phyloP scores from a whole-genome alignment of 1,140 invertebrate genomes.

The Lasaia peninsularis region DNA sequence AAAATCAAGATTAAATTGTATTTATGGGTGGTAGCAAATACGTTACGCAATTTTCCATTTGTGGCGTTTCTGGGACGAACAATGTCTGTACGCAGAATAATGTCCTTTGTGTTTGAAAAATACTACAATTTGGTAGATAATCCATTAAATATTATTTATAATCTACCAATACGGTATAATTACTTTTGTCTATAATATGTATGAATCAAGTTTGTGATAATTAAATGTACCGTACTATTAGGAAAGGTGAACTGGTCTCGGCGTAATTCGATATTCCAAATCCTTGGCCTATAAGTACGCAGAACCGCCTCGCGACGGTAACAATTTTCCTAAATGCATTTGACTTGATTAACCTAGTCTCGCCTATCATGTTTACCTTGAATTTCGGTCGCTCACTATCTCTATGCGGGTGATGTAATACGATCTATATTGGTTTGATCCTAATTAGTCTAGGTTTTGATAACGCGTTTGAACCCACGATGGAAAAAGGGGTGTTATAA shows the following conservation, averaged over 20 bases:
- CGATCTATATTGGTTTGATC: neutral
- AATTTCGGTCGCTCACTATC: neutral
- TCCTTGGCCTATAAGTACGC: constrained; percentile 6
- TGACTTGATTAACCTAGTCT: constrained; percentile 11
- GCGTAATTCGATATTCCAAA: constrained; percentile 1
- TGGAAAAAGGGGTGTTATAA: too few relatives aligned
- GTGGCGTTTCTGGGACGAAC: too few relatives aligned
- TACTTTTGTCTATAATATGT: neutral
- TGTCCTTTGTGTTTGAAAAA: too few relatives aligned
- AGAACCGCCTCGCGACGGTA: constrained; percentile 3
- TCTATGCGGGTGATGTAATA: neutral
- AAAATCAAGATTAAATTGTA: too few relatives aligned
- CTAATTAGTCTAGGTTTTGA: neutral
- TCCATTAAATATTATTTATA: too few relatives aligned
- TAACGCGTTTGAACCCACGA: too few relatives aligned
- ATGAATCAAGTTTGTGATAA: neutral
- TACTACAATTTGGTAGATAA: too few relatives aligned
- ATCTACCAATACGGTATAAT: too few relatives aligned
- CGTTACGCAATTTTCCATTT: too few relatives aligned
- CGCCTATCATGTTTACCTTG: constrained; percentile 2
- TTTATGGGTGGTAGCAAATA: too few relatives aligned
- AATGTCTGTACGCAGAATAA: too few relatives aligned
- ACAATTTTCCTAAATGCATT: constrained; percentile 6
- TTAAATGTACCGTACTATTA: neutral
- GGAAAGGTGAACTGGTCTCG: neutral